These are phyloP conservation scores for Glaucomys volans DNA, from an alignment of 2,113 vertebrate species.

Conservation along the genomic window DNA sequence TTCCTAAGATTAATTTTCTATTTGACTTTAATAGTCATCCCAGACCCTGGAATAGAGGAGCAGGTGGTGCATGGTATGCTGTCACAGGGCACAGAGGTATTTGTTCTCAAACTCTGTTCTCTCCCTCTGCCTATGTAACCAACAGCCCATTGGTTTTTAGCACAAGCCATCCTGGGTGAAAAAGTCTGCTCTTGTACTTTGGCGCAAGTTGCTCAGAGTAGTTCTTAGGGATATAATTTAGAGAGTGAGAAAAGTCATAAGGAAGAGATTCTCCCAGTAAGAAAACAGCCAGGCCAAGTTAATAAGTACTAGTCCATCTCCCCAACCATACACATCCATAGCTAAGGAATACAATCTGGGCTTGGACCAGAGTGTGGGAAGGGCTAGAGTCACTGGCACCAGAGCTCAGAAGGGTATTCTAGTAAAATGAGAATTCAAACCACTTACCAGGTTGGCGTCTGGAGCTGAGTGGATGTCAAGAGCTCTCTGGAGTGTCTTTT, in stretches of 20 bases:
- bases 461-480: background rate
- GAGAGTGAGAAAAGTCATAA: background rate
- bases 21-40: background rate
- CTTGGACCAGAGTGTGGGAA: background rate
- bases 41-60: background rate
- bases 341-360: background rate
- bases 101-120: background rate
- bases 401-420: background rate
- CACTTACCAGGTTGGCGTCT: background rate
- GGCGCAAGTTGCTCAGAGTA: background rate
- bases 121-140: background rate
- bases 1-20: conserved; percentile 17
- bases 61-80: too few relatives aligned
- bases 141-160: background rate
- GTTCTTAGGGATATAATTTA: background rate
- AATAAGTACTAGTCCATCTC: background rate
- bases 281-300: background rate
- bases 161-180: background rate
- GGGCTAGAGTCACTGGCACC: background rate
- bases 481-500: background rate
- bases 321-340: background rate
- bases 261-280: background rate
- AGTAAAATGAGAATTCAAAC: background rate
- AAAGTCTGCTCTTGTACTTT: background rate
- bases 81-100: too few relatives aligned